phyloP scores from a whole-genome alignment of 2,797 vertebrate genomes.

The Danio kyathit region DNA sequence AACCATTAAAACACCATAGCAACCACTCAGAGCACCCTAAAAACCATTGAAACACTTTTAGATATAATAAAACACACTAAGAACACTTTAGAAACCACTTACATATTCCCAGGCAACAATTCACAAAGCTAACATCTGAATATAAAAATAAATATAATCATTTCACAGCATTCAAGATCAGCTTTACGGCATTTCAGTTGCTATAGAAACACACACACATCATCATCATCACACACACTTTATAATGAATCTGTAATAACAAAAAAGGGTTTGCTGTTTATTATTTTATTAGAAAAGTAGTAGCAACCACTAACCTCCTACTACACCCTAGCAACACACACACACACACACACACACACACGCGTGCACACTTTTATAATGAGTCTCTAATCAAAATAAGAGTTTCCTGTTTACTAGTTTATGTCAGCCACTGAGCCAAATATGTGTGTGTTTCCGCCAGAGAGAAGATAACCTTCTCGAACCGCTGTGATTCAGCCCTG shows the following conservation, averaged over 20 bases:
- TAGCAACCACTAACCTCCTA: neutral
- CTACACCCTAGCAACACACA: neutral
- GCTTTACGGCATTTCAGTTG: no score
- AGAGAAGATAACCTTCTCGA: constrained; percentile 17
- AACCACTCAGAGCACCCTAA: no score
- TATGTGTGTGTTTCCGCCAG: constrained; percentile 45
- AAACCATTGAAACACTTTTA: no score
- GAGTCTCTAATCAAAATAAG: constrained; percentile 48
- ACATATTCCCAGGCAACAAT: neutral
- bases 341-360: no score
- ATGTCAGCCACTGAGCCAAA: constrained; percentile 55
- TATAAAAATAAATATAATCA: neutral
- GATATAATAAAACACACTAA: no score
- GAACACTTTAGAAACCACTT: no score
- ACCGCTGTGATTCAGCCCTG: constrained; percentile 20
- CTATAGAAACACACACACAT: no score
- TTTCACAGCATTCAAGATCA: neutral
- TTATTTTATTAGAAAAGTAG: no score
- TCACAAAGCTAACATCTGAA: neutral
- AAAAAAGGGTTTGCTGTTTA: no score
- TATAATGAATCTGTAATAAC: constrained; percentile 49
- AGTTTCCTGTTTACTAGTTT: constrained; percentile 63
- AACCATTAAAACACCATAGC: neutral
- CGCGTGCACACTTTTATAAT: no score
- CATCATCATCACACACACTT: neutral